Conservation (phyloP, 2,888 invertebrate genomes). For the Orchesella flavescens region DNA sequence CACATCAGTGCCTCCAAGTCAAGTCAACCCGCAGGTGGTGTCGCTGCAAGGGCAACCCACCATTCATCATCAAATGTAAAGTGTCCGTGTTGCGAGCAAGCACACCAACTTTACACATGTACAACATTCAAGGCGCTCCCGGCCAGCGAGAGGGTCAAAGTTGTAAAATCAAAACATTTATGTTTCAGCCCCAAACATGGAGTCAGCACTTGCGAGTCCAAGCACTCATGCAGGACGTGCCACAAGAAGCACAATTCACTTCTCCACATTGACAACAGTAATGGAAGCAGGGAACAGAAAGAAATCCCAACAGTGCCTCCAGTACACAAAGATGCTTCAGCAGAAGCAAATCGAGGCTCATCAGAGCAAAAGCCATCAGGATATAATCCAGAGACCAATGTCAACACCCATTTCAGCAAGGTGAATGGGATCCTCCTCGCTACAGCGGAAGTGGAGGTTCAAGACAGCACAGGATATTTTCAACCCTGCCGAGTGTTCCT, state of each 20-base stretch:
- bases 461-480: not conserved
- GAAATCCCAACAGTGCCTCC: not conserved
- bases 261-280: constrained; percentile 1
- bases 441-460: constrained; percentile 29
- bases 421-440: constrained; percentile 23
- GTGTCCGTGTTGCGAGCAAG: not conserved
- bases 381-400: not conserved
- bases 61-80: constrained; percentile 9
- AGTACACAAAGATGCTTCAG: not conserved
- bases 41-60: not conserved
- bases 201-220: not conserved
- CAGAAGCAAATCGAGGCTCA: not conserved
- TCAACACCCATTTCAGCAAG: too few species aligned
- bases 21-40: not conserved
- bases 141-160: not conserved
- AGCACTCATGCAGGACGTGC: constrained; percentile 27
- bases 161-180: not conserved
- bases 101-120: constrained; percentile 39
- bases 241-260: constrained; percentile 20
- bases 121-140: not conserved
- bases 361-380: not conserved
- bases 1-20: constrained; percentile 1
- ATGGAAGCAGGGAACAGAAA: not conserved
- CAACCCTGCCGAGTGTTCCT: constrained; percentile 13
- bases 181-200: constrained; percentile 40